Evolutionary conservation across 1,140 invertebrate species (phyloP), one percentile per base, ranked within the genome.

Genomic region (Drosophila novamexicana): DNA sequence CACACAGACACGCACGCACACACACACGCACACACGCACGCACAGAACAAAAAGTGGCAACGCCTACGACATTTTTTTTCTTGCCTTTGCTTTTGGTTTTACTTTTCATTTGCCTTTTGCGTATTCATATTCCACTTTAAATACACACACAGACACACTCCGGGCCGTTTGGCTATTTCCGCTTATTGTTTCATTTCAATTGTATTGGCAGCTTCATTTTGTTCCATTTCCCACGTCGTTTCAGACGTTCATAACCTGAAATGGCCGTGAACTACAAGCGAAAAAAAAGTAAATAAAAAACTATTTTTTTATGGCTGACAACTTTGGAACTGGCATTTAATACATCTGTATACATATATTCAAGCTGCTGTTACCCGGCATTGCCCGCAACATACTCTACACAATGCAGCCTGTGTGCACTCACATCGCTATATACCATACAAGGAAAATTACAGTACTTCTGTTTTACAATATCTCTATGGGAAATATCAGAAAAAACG

Each of bases 41-140:
- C 22, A 29, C 22, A 5, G 22, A 29, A 29, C 36, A 16, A 7
- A 34, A 8, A 42, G 32, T 7, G 10, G 9, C 36, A 37, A 59
- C 63, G 63, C 52, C 63, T 29, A 58, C 53, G 64, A 68, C 54
- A 68, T 4, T 39, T 63, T 63, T 57, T 42, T 39, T 63, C 50
- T 57, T 42, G 37, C 7, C 1, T 32, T 42, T 57, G 18, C 7
- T 65, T 56, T 61, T 50, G 37, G 9, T 34, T 44, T 54, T 53
- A 7, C 18, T 22, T 45, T 62, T 22, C 54, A 47, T 71, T 56
- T 53, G 50, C 39, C 34, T 34, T 18, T 52, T 56, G 39, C 10
- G 22, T 36, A 9, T 40, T 29, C 37, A 18, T 57, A 57, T 44
- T 29, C 39, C 18, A 14, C 10, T 34, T 44, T 8, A 8, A 37